Conservation (phyloP, 1,140 invertebrate species). For the Pararge aegeria region DNA sequence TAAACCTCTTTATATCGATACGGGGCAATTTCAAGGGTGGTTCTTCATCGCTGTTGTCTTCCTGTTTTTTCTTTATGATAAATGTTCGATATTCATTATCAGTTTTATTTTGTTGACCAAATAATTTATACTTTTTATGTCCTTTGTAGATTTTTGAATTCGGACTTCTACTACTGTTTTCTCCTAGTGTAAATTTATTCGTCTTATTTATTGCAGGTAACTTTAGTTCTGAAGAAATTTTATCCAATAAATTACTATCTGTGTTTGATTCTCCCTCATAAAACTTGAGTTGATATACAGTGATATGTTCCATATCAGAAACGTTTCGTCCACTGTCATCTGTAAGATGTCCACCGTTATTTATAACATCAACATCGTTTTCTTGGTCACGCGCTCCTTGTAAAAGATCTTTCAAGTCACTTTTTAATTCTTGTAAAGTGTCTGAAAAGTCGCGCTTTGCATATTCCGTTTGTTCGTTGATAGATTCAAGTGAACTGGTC, state of each 20-base stretch:
- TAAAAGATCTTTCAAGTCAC: constrained; percentile 49
- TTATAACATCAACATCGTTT: constrained; percentile 1
- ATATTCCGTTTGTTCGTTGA: constrained; percentile 37
- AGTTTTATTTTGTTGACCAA: constrained; percentile 44
- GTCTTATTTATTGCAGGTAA: constrained; percentile 61
- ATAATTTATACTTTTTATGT: constrained; percentile 47
- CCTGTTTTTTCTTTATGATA: constrained; percentile 50
- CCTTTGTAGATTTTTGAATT: constrained; percentile 30
- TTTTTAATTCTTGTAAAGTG: constrained; percentile 58
- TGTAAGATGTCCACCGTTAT: constrained; percentile 17
- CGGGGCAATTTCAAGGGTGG: constrained; percentile 68
- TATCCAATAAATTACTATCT: constrained; percentile 22
- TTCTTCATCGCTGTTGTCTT: constrained; percentile 58
- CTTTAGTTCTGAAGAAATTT: constrained; percentile 35
- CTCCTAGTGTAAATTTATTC: constrained; percentile 36
- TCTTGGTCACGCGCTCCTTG: constrained; percentile 19
- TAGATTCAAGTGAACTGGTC: constrained; percentile 58
- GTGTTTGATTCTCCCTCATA: constrained; percentile 31
- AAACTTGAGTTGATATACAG: constrained; percentile 56
- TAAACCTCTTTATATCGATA: constrained; percentile 65
- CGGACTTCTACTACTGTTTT: constrained; percentile 34
- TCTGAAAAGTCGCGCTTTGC: constrained; percentile 52
- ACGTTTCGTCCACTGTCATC: constrained; percentile 35
- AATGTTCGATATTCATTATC: constrained; percentile 61
- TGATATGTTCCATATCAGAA: constrained; percentile 66